Percentiles rank a stretch among this genome's conserved stretches.
phyloP scores from a whole-genome alignment of 2,888 invertebrate genomes.

The Stegana nigrithorax region DNA sequence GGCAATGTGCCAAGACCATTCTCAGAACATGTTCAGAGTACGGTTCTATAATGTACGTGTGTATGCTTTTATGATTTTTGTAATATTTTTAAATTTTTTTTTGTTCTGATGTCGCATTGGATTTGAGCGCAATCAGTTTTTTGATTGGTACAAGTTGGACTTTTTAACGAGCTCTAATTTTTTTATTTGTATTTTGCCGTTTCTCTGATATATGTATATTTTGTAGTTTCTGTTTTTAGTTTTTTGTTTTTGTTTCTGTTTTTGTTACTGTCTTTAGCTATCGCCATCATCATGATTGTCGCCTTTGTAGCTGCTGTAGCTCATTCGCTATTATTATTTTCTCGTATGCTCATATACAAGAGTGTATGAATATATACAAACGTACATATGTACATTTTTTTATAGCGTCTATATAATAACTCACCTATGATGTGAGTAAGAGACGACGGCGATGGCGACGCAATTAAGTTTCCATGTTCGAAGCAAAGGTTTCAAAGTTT shows the following conservation, averaged over 20 bases:
- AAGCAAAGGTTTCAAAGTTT: constrained; percentile 7
- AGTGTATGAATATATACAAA: too few species aligned
- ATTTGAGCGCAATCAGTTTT: constrained; percentile 34
- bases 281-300: constrained; percentile 20
- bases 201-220: too few species aligned
- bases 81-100: too few species aligned
- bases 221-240: constrained; percentile 29
- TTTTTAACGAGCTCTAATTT: constrained; percentile 58
- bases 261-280: constrained; percentile 22
- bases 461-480: constrained; percentile 44
- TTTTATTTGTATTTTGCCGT: too few species aligned
- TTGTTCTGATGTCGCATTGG: too few species aligned
- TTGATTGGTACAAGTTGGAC: constrained; percentile 50
- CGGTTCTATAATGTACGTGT: too few species aligned
- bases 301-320: not conserved
- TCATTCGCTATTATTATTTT: not conserved
- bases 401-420: constrained; percentile 57
- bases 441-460: constrained; percentile 37
- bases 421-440: constrained; percentile 42
- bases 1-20: too few species aligned
- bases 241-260: constrained; percentile 20
- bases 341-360: too few species aligned
- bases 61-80: too few species aligned
- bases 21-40: too few species aligned
- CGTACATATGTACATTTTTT: too few species aligned